These are phyloP conservation scores for Edolisoma coerulescens DNA, from an alignment of 2,113 vertebrate species.

Conservation along the genomic window DNA sequence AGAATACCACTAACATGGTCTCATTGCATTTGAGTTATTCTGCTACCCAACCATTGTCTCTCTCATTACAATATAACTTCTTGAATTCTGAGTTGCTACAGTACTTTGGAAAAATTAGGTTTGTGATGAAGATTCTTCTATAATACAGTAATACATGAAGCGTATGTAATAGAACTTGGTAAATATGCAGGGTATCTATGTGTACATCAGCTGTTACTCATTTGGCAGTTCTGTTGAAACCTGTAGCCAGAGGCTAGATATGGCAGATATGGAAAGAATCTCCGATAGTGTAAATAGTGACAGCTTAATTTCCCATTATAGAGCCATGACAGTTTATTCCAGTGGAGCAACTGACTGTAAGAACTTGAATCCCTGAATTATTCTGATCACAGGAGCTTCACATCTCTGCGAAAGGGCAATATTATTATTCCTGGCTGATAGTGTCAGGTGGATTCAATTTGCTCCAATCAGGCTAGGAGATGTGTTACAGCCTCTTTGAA, in stretches of 20 bases:
- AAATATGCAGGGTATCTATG: not conserved
- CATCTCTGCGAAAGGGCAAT: not conserved
- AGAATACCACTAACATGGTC: not conserved
- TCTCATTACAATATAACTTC: not conserved
- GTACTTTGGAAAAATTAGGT: not conserved
- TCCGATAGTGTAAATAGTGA: not conserved
- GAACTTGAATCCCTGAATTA: constrained; percentile 9
- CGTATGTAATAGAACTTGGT: not conserved
- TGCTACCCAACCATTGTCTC: not conserved
- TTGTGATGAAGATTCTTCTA: not conserved
- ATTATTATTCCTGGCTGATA: not conserved
- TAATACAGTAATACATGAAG: not conserved
- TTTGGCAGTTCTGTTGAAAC: not conserved
- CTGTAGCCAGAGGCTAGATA: not conserved
- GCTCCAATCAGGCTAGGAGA: constrained; percentile 2
- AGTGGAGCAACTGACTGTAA: not conserved
- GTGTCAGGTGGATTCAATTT: constrained; percentile 38
- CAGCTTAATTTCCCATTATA: not conserved
- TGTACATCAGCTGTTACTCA: not conserved
- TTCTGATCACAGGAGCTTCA: not conserved
- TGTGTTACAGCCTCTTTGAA: not conserved
- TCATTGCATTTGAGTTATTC: not conserved
- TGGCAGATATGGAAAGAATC: not conserved
- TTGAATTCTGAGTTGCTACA: not conserved
- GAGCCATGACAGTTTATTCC: not conserved